A percentile compares a stretch with the other conserved stretches of the same genome.
phyloP scores from a whole-genome alignment of 1,140 invertebrate genomes.

The Heliconius nattereri region DNA sequence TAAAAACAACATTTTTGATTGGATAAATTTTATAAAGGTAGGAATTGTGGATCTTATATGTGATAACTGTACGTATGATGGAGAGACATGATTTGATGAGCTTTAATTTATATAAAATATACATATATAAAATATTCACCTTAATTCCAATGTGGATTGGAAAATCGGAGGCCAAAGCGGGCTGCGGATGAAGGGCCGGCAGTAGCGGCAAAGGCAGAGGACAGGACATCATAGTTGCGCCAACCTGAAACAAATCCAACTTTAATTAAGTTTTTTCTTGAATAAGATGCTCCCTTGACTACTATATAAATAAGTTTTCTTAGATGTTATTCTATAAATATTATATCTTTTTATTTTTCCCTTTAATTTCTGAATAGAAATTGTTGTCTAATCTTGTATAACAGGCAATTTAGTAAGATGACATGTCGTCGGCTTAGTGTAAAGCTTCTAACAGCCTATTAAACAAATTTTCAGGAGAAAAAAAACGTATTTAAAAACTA shows the following conservation, averaged over 20 bases:
- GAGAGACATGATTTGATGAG: not conserved
- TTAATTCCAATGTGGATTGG: conserved; percentile 84
- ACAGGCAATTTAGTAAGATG: not conserved
- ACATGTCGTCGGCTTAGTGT: too few species aligned
- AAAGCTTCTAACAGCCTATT: too few species aligned
- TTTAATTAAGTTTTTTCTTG: not conserved
- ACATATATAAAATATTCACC: conserved; percentile 63
- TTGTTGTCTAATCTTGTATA: not conserved
- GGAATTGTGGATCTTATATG: not conserved
- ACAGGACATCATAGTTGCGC: conserved; percentile 85
- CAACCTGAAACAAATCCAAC: conserved; percentile 69
- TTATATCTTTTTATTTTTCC: not conserved
- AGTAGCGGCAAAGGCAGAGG: conserved; percentile 83
- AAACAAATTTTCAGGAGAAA: too few species aligned
- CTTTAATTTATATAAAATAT: not conserved
- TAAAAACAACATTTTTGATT: not conserved
- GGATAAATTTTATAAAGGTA: not conserved
- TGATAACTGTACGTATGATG: not conserved
- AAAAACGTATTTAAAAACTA: too few species aligned
- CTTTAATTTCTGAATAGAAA: too few species aligned
- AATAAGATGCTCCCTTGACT: not conserved
- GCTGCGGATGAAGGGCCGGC: conserved; percentile 82
- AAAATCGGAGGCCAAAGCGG: conserved; percentile 82
- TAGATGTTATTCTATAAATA: not conserved
- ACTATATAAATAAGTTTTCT: not conserved